Base-by-base conservation (phyloP, 2,113 vertebrate genomes). In the Syrrhaptes paradoxus region DNA sequence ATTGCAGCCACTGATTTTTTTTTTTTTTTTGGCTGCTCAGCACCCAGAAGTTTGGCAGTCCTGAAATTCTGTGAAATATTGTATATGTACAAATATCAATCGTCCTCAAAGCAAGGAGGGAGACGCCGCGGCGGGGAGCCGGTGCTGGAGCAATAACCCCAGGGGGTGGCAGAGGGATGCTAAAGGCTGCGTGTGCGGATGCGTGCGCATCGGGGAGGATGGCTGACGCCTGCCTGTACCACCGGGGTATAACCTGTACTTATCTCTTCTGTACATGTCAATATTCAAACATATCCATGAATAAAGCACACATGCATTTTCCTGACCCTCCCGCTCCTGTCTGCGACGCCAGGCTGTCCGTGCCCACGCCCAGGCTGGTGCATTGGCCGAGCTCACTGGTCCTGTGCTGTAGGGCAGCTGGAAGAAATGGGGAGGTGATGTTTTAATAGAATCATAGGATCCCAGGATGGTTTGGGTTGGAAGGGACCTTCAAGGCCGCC, bases 231-330 rank as follows among this genome's bases (percentile, higher is more conserved):
- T 73, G 88, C 80, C 65, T 54, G 1, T 5, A 0, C 86, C 38
- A 5, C 78, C 8, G 79, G 92, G 89, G 45, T 80, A 22, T 58
- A 10, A 59, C 66, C 57, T 95, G 95, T 97, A 62, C 91, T 92
- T 94, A 28, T 73, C 94, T 94, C 94, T 89, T 95, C 96, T 97
- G 95, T 96, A 94, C 93, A 52, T 91, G 90, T 87, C 94, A 46
- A 20, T 96, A 92, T 68, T 63, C 83, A 52, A 72, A 86, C 93
- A 95, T 94, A 96, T 95, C 96, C 96, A 95, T 92, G 67, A 97
- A 97, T 97, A 97, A 97, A 97, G 95, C 95, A 97, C 96, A 96
- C 93, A 73, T 26, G 83, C 96, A 94, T 97, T 97, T 95, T 97
- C 92, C 96, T 94, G 92, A 97, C 0, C 24, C 11, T 7, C 28